Conservation (phyloP, 2,797 vertebrate species). For the Lophius americanus region DNA sequence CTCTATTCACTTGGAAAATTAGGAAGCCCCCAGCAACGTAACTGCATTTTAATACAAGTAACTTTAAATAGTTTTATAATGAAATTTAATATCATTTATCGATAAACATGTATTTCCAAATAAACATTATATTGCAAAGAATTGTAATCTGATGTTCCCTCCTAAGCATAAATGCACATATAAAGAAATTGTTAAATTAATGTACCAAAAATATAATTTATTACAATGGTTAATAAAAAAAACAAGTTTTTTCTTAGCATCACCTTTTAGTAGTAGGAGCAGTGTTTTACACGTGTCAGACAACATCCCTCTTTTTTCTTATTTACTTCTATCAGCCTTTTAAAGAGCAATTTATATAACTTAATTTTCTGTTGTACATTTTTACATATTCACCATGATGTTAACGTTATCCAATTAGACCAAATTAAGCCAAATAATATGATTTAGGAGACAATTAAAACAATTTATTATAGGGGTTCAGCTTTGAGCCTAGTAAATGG, state of each 20-base stretch:
- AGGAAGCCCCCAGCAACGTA: not conserved
- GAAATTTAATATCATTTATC: not conserved
- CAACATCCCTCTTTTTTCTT: too few species aligned
- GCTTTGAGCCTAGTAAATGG: constrained; percentile 5
- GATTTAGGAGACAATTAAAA: not conserved
- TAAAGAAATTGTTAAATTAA: not conserved
- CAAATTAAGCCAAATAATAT: not conserved
- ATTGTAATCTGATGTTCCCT: not conserved
- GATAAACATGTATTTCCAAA: not conserved
- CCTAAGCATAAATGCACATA: not conserved
- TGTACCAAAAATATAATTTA: too few species aligned
- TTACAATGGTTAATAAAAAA: not conserved
- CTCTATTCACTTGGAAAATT: too few species aligned
- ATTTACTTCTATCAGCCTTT: not conserved
- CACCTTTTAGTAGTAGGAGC: too few species aligned
- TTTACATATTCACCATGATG: too few species aligned
- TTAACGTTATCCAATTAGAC: not conserved
- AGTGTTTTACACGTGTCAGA: not conserved
- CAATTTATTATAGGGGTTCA: not conserved
- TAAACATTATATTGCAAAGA: not conserved
- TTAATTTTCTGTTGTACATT: not conserved
- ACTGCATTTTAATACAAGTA: not conserved
- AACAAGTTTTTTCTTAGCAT: not conserved
- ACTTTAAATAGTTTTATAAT: not conserved
- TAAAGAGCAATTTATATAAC: not conserved